A percentile compares a stretch with the other conserved stretches of the same genome.
Evolutionary conservation across 1,140 invertebrate genomes (phyloP).

Genomic region (Polypedilum vanderplanki): DNA sequence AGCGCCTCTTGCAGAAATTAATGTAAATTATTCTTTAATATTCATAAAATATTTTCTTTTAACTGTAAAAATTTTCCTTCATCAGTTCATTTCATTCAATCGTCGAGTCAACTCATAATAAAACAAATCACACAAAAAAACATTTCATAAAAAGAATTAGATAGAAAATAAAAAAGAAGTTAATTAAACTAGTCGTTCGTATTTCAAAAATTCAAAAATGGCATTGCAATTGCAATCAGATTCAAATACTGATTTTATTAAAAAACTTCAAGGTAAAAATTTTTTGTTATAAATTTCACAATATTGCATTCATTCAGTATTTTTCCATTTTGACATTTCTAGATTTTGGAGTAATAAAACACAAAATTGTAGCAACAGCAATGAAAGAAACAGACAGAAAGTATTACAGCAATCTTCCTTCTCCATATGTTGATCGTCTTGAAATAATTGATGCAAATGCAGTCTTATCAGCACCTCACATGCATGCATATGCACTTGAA

Average conservation of each 20-base stretch:
- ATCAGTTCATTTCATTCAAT: too few relatives aligned
- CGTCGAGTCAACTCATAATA: too few relatives aligned
- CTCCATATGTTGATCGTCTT: conserved; percentile 84
- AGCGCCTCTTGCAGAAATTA: too few relatives aligned
- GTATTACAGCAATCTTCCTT: conserved; percentile 56
- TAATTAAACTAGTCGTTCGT: too few relatives aligned
- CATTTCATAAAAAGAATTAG: too few relatives aligned
- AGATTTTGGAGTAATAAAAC: conserved; percentile 83
- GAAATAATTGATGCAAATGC: conserved; percentile 83
- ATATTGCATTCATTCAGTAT: background rate
- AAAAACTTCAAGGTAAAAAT: conserved; percentile 67
- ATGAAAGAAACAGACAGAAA: conserved; percentile 83
- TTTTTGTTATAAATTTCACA: too few relatives aligned
- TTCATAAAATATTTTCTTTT: too few relatives aligned
- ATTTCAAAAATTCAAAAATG: too few relatives aligned
- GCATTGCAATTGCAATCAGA: conserved; percentile 62
- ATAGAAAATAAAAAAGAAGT: too few relatives aligned
- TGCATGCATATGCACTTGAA: conserved; percentile 97
- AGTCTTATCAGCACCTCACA: conserved; percentile 96
- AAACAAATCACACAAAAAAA: too few relatives aligned
- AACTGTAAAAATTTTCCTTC: too few relatives aligned
- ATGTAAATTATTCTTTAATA: too few relatives aligned
- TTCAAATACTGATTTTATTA: conserved; percentile 73
- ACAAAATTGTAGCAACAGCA: conserved; percentile 66
- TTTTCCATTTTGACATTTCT: conserved; percentile 38